Base-by-base conservation (phyloP, 2,797 vertebrate species). In the Ataeniobius toweri region DNA sequence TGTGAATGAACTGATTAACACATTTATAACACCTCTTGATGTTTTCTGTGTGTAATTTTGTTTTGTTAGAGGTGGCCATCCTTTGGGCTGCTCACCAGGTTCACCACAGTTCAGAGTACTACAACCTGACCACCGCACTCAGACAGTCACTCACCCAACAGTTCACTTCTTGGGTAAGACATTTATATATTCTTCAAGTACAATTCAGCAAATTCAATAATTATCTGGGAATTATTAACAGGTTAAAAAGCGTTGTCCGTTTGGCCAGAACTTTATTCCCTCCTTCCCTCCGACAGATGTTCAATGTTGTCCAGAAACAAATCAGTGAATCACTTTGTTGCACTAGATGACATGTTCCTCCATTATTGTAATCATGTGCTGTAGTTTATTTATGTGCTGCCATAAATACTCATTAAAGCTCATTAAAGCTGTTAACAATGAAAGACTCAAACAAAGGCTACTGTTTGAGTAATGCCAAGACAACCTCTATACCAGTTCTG, bases 41-140 rank as follows among this genome's bases (percentile, higher is more conserved):
- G 53, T 85, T 78, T 26, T 55, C 10, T 56, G 24, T 73, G 51
- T 85, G 58, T 81, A 63, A 78, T 71, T 79, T 36, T 53, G 18
- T 6, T 41, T 44, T 74, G 0, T 36, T 56, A 99, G 98, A 99
- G 93, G 93, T 99, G 87, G 95, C 98, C 89, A 74, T 99, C 85
- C 80, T 99, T n/a, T 99, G 98, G 98, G 97, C 97, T 16, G 95
- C 94, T 2, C 98, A 99, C 93, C 98, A 99, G 93, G 92, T 96
- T 68, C 98, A 98, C 91, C 98, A 99, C 88, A 98, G 98, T 86
- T 99, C 97, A 72, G 98, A 99, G 93, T 95, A 96, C 87, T 99
- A 97, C 93, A 99, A 99, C 90, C 94, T 99, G 80, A 94, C 95
- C 89, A 98, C 97, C 6, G 98, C 97, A 14, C 93, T 99, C 83